Evolutionary conservation across 1,140 invertebrate species (phyloP), one percentile per base, ranked within the genome.

Genomic region (Drosophila willistoni): DNA sequence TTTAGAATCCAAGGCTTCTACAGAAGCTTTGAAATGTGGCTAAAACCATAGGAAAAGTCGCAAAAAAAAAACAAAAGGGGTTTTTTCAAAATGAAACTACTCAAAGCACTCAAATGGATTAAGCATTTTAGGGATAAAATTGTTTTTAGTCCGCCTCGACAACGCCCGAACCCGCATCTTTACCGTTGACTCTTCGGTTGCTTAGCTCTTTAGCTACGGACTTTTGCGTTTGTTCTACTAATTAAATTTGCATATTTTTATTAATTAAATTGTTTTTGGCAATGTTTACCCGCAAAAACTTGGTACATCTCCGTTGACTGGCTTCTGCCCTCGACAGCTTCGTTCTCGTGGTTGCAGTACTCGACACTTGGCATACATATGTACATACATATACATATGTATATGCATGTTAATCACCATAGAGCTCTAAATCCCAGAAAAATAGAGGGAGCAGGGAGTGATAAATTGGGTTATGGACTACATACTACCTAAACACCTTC

Each of bases 191-290:
- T 44, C 47, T 33, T 55, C 7, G 36, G 42, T 59, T 54, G 63
- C 44, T 59, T 65, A 59, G 47, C 61, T 64, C 61, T 22, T 63
- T 54, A 51, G 44, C 17, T 17, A 14, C 44, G 55, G 39, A 41
- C 17, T 51, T 64, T 65, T 59, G 59, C 62, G 73, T 76, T 72
- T 72, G 62, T 57, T 71, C 68, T 68, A 68, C 61, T 87, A 80
- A 87, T 87, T 83, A 87, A 87, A 87, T 87, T 87, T 89, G 77
- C 83, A 87, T 89, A 89, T 89, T 87, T 87, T 83, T 87, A 83
- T 83, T 87, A 87, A 87, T 87, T 87, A 87, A 87, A 87, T 89
- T 87, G 84, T 87, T 79, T 73, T 71, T 41, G 64, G 60, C 69
- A 73, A 56, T 86, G 79, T 79, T 82, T 86, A 44, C 83, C 68